Evolutionary conservation across 2,888 invertebrate species (phyloP).

Genomic region (Perdita meconis): DNA sequence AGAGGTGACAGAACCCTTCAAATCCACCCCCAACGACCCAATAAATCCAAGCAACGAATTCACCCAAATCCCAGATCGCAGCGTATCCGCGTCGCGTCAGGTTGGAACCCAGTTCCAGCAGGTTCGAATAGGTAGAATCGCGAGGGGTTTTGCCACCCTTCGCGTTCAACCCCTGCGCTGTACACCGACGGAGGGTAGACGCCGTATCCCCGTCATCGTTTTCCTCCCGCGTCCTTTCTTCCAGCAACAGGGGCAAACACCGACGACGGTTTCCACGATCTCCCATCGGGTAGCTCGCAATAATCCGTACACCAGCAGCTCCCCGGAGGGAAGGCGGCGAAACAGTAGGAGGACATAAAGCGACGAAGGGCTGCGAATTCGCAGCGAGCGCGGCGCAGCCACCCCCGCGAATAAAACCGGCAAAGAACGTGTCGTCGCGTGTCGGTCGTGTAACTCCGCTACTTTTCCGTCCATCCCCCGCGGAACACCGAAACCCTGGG

Average conservation of each 20-base stretch:
- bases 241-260: conserved; percentile 65
- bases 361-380: conserved; percentile 64
- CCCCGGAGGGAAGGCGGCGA: conserved; percentile 20
- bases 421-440: conserved; percentile 51
- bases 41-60: too few species aligned
- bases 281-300: conserved; percentile 56
- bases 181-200: conserved; percentile 58
- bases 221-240: conserved; percentile 65
- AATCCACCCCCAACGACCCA: too few species aligned
- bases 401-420: conserved; percentile 57
- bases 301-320: conserved; percentile 46
- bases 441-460: conserved; percentile 45
- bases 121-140: too few species aligned
- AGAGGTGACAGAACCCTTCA: too few species aligned
- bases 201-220: conserved; percentile 54
- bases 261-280: conserved; percentile 61
- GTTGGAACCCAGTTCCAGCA: too few species aligned
- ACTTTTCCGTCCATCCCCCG: conserved; percentile 14
- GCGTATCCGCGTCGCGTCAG: too few species aligned
- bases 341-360: conserved; percentile 35
- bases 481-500: not conserved
- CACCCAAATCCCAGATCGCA: too few species aligned
- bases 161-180: conserved; percentile 28
- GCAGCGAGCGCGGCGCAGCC: conserved; percentile 51
- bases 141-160: conserved; percentile 17